Percentiles rank a stretch among this genome's conserved stretches.
Evolutionary conservation across 1,140 invertebrate genomes (phyloP).

Genomic region (Carcinoscorpius rotundicauda): DNA sequence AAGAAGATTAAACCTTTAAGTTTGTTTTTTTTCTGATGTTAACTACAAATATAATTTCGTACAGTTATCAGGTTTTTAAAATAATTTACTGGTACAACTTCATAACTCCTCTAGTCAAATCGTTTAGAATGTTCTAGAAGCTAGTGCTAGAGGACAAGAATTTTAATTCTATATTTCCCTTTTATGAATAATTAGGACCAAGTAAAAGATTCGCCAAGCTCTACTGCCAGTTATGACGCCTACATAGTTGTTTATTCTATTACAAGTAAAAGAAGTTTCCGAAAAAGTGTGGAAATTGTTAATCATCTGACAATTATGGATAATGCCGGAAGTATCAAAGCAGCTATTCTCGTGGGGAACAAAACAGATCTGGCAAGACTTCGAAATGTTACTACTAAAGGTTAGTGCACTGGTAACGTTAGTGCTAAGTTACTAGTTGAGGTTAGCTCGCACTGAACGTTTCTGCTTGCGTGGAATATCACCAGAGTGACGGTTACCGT

Average conservation of each 20-base stretch:
- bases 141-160: no score
- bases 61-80: no score
- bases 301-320: conserved; percentile 47
- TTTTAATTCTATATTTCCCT: no score
- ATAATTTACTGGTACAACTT: no score
- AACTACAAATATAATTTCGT: no score
- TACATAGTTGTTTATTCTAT: conserved; percentile 81
- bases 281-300: conserved; percentile 61
- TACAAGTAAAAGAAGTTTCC: conserved; percentile 75
- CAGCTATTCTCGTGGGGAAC: conserved; percentile 80
- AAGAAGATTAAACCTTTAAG: no score
- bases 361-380: conserved; percentile 88
- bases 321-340: conserved; percentile 25
- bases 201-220: no score
- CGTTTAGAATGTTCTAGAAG: no score
- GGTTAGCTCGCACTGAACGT: background rate
- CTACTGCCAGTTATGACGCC: conserved; percentile 42
- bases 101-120: no score
- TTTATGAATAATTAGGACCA: no score
- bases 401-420: conserved; percentile 39
- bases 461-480: background rate
- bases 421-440: background rate
- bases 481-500: background rate
- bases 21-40: no score
- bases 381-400: conserved; percentile 72